phyloP scores from a whole-genome alignment of 2,113 vertebrate species.

The Oceanodroma tethys region DNA sequence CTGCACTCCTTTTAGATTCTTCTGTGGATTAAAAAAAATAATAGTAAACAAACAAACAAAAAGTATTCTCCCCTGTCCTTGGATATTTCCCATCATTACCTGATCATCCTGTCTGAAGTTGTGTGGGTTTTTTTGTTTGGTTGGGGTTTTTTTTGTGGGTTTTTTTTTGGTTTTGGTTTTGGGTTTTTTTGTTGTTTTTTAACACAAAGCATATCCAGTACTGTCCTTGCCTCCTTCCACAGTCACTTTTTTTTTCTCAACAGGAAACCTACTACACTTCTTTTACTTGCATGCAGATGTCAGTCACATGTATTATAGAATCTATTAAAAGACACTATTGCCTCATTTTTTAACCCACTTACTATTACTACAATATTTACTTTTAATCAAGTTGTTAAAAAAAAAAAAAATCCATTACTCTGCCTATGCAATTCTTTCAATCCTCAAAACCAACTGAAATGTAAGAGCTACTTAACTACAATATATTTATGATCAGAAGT shows the following conservation, averaged over 20 bases:
- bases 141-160: no score
- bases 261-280: background rate
- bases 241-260: background rate
- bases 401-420: background rate
- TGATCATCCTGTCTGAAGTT: background rate
- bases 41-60: background rate
- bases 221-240: background rate
- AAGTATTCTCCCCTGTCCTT: background rate
- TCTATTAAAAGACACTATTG: background rate
- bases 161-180: no score
- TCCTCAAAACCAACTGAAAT: background rate
- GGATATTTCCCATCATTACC: background rate
- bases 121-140: no score
- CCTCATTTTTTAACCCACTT: background rate
- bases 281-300: background rate
- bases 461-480: background rate
- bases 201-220: background rate
- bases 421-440: background rate
- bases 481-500: background rate
- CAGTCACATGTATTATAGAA: background rate
- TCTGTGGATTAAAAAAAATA: conserved; percentile 63
- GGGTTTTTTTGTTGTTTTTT: background rate
- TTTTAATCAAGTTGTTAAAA: background rate
- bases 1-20: conserved; percentile 70
- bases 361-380: background rate